Evolutionary conservation across 2,797 vertebrate species (phyloP), one percentile per base, ranked within the genome.

Genomic region (Chelidonichthys spinosus): DNA sequence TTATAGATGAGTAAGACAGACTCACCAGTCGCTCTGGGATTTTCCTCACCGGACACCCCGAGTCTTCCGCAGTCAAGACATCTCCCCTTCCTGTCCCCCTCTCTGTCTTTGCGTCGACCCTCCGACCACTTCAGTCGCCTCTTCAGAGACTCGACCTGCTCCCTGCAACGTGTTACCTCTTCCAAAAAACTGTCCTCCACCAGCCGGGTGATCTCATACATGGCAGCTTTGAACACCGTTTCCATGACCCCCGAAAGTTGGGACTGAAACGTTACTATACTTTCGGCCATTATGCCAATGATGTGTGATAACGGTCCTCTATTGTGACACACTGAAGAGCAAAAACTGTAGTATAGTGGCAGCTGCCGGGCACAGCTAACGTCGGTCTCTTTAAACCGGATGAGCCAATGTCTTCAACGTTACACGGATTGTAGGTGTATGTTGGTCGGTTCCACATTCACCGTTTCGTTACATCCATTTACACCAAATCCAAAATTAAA

Each of bases 211-310:
- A 95, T 95, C 67, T 95, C 95, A 64, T 92, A 95, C 87, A 95
- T 95, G 35, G 95, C 95, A 47, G 95, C 95, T 67, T 95, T 95
- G 72, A 95, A 95, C 0, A 95, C 94, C 0, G 94, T 95, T 49
- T 95, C 95, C 95, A 95, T 95, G 0, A 95, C 94, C 7, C 94
- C 93, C 8, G 95, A 95, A 10, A 95, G 93, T 59, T 95, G 95
- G 11, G 94, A 91, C 89, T 95, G 95, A 81, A 95, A 95, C 5
- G 94, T 90, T 1, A 90, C 75, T 42, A 93, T 87, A 6, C 89
- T 71, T 65, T 93, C 94, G 0, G 94, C 88, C 95, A 96, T 95
- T 5, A 4, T 81, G 52, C 9, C 9, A 37, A 7, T 0, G 0
- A 1, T 11, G 36, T 60, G 43, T 1, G 1, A 14, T 0, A 53